Evolutionary conservation across 2,113 vertebrate species (phyloP).

Genomic region (Solea solea): DNA sequence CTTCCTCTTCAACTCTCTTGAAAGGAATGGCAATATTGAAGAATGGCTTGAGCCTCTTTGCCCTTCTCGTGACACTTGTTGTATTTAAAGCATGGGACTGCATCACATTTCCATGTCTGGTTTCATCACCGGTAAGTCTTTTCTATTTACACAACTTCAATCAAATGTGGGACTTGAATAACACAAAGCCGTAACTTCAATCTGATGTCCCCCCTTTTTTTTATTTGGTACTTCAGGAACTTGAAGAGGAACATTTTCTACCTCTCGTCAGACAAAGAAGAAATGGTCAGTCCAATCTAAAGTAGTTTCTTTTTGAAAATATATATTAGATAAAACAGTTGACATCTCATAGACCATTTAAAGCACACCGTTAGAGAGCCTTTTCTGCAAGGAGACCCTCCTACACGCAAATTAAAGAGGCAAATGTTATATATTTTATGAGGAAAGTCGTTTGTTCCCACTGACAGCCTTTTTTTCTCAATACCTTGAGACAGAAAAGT

Average conservation of each 20-base stretch:
- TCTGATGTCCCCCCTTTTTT: neutral
- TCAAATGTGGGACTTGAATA: slow-evolving; percentile 11
- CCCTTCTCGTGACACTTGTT: slow-evolving; percentile 35
- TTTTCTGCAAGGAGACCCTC: too few species aligned
- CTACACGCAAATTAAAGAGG: too few species aligned
- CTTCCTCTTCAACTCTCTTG: neutral
- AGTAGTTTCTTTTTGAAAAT: too few species aligned
- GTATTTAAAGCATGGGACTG: slow-evolving; percentile 59
- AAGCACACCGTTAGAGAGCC: too few species aligned
- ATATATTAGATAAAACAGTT: too few species aligned
- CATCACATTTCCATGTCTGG: slow-evolving; percentile 9
- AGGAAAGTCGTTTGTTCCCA: too few species aligned
- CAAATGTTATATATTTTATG: too few species aligned
- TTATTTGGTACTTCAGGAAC: slow-evolving; percentile 28
- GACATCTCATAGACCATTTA: too few species aligned
- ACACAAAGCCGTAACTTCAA: neutral
- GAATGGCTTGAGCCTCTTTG: slow-evolving; percentile 28
- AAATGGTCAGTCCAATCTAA: slow-evolving; percentile 37
- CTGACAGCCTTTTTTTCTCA: too few species aligned
- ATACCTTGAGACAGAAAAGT: too few species aligned
- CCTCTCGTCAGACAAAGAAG: slow-evolving; percentile 50
- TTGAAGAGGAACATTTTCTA: slow-evolving; percentile 24
- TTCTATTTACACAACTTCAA: neutral
- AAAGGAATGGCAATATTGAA: slow-evolving; percentile 65
- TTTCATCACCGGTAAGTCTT: slow-evolving; percentile 54